Percentiles rank a stretch among this genome's conserved stretches.
Conservation (phyloP, 2,888 invertebrate species). For the Scrobipalpa atriplicella region DNA sequence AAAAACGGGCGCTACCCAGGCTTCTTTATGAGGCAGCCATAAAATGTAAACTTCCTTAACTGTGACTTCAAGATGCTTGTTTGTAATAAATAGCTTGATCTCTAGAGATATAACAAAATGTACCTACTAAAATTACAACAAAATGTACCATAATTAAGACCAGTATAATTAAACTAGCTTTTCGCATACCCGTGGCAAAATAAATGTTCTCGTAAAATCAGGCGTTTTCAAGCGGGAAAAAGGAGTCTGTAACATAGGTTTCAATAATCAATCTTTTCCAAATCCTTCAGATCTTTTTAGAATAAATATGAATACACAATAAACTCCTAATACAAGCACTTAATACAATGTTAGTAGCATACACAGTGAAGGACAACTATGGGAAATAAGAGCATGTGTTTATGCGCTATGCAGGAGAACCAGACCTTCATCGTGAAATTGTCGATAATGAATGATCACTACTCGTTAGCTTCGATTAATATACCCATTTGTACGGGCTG, state of each 20-base stretch:
- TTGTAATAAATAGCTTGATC: background rate
- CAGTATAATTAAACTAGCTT: no score
- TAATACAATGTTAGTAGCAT: no score
- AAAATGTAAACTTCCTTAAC: constrained; percentile 5
- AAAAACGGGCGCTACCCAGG: background rate
- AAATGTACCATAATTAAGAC: no score
- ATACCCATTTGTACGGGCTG: constrained; percentile 16
- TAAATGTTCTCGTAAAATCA: no score
- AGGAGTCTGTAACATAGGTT: no score
- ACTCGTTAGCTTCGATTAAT: constrained; percentile 17
- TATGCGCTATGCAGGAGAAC: background rate
- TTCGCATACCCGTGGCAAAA: no score
- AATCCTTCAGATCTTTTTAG: no score
- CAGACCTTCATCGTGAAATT: background rate
- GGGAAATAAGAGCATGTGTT: background rate
- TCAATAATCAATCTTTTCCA: no score
- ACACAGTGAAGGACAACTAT: no score
- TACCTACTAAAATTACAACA: background rate
- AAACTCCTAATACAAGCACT: no score
- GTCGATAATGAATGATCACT: background rate
- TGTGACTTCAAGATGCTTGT: constrained; percentile 8
- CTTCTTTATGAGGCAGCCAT: background rate
- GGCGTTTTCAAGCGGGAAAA: no score
- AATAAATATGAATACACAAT: no score
- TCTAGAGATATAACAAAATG: background rate